A percentile compares a stretch with the other conserved stretches of the same genome.
These are phyloP conservation scores for Holothuria glaberrima DNA, from an alignment of 35 echinoderm and acorn worm species.

Conservation along the genomic window DNA sequence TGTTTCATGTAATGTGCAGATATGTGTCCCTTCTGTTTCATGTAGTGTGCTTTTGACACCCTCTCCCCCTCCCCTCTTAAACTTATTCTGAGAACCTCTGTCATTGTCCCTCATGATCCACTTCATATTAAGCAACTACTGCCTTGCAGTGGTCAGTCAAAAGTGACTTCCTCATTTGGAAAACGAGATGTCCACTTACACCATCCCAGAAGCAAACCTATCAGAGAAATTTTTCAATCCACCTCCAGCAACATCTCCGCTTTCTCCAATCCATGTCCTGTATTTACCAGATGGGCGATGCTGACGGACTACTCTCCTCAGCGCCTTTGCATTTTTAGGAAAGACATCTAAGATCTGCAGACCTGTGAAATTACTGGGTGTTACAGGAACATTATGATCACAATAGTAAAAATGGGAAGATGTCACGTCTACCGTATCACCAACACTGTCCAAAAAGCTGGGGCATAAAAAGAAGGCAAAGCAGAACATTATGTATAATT, in stretches of 20 bases:
- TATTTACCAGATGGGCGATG: background rate
- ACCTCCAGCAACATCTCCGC: background rate
- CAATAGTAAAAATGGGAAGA: constrained; percentile 19
- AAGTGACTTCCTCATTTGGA: background rate
- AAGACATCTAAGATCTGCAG: background rate
- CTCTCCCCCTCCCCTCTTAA: too few relatives aligned
- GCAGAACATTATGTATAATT: too few relatives aligned
- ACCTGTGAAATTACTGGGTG: background rate
- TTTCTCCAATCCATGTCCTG: background rate
- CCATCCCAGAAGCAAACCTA: constrained; percentile 33
- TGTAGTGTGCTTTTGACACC: too few relatives aligned
- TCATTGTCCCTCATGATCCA: too few relatives aligned
- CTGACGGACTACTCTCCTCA: background rate
- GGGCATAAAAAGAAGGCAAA: too few relatives aligned
- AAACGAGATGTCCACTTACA: background rate
- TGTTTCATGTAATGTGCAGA: too few relatives aligned
- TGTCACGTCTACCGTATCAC: background rate
- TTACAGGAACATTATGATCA: background rate
- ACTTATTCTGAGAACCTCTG: too few relatives aligned
- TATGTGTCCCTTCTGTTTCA: too few relatives aligned
- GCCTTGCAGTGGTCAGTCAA: background rate
- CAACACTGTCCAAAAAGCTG: background rate
- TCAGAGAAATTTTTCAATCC: background rate
- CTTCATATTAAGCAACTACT: too few relatives aligned
- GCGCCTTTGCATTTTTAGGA: background rate